Evolutionary conservation across 2,113 vertebrate genomes (phyloP).

Genomic region (Callionymus lyra): DNA sequence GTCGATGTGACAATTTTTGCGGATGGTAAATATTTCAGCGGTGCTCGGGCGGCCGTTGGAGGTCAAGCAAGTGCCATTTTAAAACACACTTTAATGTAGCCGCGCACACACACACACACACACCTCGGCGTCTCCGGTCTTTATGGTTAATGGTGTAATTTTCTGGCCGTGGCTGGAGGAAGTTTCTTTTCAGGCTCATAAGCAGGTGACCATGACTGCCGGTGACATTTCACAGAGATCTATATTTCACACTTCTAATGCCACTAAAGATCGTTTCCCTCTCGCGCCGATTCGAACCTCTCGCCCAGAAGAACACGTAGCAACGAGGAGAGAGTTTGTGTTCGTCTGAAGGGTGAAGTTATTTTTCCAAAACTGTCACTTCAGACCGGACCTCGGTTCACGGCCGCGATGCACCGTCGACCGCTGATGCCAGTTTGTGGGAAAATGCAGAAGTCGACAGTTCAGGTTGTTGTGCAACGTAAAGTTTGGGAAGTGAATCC

Average conservation of each 20-base stretch:
- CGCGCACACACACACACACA: not conserved
- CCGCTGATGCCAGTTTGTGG: too few relatives aligned
- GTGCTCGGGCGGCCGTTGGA: slow-evolving; percentile 21
- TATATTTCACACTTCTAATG: too few relatives aligned
- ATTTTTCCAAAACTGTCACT: too few relatives aligned
- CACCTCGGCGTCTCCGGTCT: slow-evolving; percentile 1
- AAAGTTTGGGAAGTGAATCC: slow-evolving; percentile 9
- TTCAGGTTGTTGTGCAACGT: too few relatives aligned
- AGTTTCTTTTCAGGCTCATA: slow-evolving; percentile 19
- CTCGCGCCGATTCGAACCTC: too few relatives aligned
- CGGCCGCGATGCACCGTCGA: too few relatives aligned
- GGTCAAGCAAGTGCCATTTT: slow-evolving; percentile 40
- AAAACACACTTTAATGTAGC: slow-evolving; percentile 52
- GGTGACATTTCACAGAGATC: slow-evolving; percentile 41
- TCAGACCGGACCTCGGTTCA: too few relatives aligned
- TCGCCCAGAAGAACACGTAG: too few relatives aligned
- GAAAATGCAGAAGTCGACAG: too few relatives aligned
- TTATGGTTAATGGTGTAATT: slow-evolving; percentile 18
- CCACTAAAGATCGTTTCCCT: too few relatives aligned
- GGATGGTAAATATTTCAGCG: slow-evolving; percentile 51
- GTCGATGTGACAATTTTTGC: slow-evolving; percentile 41
- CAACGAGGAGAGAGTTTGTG: too few relatives aligned
- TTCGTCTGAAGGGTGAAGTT: too few relatives aligned
- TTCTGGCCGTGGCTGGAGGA: slow-evolving; percentile 4
- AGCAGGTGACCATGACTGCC: slow-evolving; percentile 24